phyloP scores from a whole-genome alignment of 2,888 invertebrate genomes.

The Folsomia manolachei region DNA sequence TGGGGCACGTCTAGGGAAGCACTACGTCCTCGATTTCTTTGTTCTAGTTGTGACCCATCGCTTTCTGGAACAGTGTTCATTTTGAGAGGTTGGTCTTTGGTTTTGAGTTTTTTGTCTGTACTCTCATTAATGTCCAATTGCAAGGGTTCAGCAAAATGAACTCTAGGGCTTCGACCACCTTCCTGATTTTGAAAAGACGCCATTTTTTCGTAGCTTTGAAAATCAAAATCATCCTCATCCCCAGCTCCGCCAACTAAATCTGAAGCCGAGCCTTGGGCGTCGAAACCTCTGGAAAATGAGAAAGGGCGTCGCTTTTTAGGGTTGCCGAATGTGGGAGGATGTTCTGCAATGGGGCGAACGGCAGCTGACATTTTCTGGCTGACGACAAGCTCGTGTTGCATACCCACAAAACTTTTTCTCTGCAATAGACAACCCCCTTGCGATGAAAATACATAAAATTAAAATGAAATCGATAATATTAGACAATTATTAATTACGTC shows the following conservation, averaged over 20 bases:
- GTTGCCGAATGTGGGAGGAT: no score
- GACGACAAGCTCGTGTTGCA: no score
- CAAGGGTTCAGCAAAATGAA: not conserved
- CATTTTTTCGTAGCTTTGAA: not conserved
- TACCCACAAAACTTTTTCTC: no score
- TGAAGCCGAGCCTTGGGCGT: not conserved
- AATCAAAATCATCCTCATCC: not conserved
- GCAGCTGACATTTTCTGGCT: no score
- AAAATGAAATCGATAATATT: no score
- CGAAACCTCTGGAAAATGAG: slow-evolving; percentile 27
- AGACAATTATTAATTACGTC: no score
- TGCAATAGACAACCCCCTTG: no score
- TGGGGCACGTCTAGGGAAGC: not conserved
- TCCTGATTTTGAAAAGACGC: not conserved
- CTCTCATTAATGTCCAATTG: no score
- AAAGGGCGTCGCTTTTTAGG: slow-evolving; percentile 23
- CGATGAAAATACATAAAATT: no score
- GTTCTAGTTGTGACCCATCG: not conserved
- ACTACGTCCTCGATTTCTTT: not conserved
- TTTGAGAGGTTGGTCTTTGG: not conserved
- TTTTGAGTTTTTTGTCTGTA: not conserved
- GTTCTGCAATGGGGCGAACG: no score
- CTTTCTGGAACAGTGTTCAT: not conserved
- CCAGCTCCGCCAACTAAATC: not conserved
- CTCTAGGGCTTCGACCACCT: not conserved